Percentiles rank a stretch among this genome's conserved stretches.
phyloP scores from a whole-genome alignment of 2,888 invertebrate species.

The Philereme vetulata region DNA sequence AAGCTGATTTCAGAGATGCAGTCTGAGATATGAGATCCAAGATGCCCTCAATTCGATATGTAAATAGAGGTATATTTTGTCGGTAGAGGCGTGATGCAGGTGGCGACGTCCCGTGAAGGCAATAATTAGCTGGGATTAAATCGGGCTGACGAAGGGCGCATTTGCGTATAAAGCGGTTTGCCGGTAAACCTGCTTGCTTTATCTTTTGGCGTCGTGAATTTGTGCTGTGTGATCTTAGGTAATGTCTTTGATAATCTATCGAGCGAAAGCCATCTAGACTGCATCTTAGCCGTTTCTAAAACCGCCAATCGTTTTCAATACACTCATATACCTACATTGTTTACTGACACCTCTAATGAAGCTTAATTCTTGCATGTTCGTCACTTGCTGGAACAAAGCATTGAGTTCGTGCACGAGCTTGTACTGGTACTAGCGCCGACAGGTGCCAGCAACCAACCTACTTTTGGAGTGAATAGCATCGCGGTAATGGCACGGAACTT shows the following conservation, averaged over 20 bases:
- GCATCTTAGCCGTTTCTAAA: no score
- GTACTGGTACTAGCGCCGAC: background rate
- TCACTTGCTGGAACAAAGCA: background rate
- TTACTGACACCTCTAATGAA: no score
- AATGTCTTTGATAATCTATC: no score
- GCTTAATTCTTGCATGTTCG: background rate
- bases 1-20: conserved; percentile 48
- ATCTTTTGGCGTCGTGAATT: no score
- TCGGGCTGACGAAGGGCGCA: conserved; percentile 50
- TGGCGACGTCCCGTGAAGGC: conserved; percentile 53
- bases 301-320: no score
- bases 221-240: no score
- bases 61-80: conserved; percentile 54
- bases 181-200: background rate
- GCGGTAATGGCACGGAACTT: conserved; percentile 55
- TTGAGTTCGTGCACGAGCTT: background rate
- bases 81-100: conserved; percentile 40
- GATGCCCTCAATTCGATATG: conserved; percentile 53
- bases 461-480: background rate
- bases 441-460: conserved; percentile 1
- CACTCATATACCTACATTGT: no score
- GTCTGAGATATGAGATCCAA: conserved; percentile 40
- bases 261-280: no score
- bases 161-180: conserved; percentile 12
- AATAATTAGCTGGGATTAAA: conserved; percentile 72